Evolutionary conservation across 2,113 vertebrate species (phyloP).

Genomic region (Triplophysa dalaica): DNA sequence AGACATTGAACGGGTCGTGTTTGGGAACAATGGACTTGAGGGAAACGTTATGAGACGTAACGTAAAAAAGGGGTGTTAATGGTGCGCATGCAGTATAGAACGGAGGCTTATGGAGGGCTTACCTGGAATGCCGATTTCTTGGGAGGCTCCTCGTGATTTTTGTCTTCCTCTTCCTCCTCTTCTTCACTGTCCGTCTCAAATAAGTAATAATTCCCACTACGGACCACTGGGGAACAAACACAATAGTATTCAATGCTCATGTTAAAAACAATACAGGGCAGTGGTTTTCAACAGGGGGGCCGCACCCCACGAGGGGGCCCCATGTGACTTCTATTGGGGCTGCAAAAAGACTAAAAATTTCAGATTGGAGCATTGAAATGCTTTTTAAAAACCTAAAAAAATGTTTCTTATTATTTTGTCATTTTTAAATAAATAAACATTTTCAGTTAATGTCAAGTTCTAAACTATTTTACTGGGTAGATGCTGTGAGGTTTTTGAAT

Average conservation of each 20-base stretch:
- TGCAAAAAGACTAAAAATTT: no score
- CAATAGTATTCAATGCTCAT: not conserved
- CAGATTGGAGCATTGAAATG: no score
- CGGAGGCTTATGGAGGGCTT: not conserved
- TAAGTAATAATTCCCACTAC: conserved; percentile 97
- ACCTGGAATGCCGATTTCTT: conserved; percentile 94
- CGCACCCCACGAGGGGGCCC: no score
- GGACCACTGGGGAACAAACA: conserved; percentile 81
- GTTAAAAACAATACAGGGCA: not conserved
- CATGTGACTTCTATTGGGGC: no score
- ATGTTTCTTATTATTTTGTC: no score
- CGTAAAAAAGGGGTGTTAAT: not conserved
- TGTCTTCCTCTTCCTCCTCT: conserved; percentile 81
- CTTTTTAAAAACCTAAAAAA: no score
- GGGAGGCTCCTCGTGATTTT: conserved; percentile 79
- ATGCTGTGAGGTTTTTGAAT: no score
- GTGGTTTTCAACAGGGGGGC: no score
- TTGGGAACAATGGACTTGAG: not conserved
- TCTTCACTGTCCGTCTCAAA: conserved; percentile 98
- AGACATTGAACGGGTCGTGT: conserved; percentile 19
- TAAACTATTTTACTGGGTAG: no score
- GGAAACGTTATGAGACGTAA: not conserved
- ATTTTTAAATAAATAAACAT: no score
- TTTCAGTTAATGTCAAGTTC: no score
- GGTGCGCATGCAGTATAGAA: not conserved